Percentiles rank a stretch among this genome's conserved stretches.
These are phyloP conservation scores for Hipparchia semele DNA, from an alignment of 2,888 invertebrate genomes.

Conservation along the genomic window DNA sequence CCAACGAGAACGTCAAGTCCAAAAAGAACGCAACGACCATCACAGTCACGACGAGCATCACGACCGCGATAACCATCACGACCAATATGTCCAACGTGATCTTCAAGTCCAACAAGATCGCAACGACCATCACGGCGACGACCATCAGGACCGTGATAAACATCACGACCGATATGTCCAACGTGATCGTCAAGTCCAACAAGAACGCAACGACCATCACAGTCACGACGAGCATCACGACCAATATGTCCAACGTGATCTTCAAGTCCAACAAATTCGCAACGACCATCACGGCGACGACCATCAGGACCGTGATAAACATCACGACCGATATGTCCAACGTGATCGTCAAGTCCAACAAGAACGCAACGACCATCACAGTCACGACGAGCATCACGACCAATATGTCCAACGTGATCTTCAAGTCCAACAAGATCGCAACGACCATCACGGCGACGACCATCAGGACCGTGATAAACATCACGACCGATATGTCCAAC, in stretches of 20 bases:
- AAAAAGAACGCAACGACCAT: no score
- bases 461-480: no score
- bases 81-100: neutral
- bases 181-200: no score
- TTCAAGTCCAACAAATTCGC: neutral
- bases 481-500: no score
- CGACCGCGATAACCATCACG: neutral
- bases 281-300: slow-evolving; percentile 16
- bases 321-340: no score
- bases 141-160: no score
- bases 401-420: neutral
- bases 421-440: neutral
- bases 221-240: neutral
- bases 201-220: no score
- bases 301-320: no score
- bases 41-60: neutral
- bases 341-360: no score
- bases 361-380: no score
- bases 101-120: neutral
- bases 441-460: slow-evolving; percentile 15
- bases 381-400: neutral
- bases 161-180: no score
- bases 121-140: slow-evolving; percentile 16
- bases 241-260: neutral
- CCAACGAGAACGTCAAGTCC: no score